Evolutionary conservation across 2,888 invertebrate genomes (phyloP), one percentile per base, ranked within the genome.

Genomic region (Drosophila mimetica): DNA sequence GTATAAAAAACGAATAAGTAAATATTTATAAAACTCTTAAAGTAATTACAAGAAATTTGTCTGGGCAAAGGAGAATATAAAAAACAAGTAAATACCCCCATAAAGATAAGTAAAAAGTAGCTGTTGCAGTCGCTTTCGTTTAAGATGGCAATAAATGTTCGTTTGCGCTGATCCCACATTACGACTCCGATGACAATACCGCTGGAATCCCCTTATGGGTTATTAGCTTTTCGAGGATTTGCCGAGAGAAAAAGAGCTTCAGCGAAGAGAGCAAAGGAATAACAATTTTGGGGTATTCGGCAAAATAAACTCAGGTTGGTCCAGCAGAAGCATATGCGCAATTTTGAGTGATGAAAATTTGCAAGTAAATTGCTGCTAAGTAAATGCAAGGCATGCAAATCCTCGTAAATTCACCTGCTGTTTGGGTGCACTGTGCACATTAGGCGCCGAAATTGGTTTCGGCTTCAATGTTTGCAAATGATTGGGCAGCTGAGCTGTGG

Each of bases 401-500:
- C 78, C 20, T 32, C 30, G 53, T 13, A 28, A 42, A 32, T 32
- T 53, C 25, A 90, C 90, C 89, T 77, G 89, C 89, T 80, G 82
- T 54, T 77, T 86, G 71, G 88, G 89, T 11, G 90, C 92, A 71
- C 89, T 92, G 16, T 74, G 89, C 14, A 90, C 91, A 71, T 90
- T 92, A n/a, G 75, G 48, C 18, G 63, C 72, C 50, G 71, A 73
- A 70, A 94, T 89, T 50, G 90, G 91, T 86, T 93, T 95, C 0
- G 95, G 94, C 77, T 94, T 92, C 52, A 96, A 90, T 71, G 93
- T 93, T 89, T 95, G 95, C 89, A 95, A 90, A 90, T 96, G 96
- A 91, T 95, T 96, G 0, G 96, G 96, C 4, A 95, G 70, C 2
- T 90, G 90, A 18, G 71, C 22, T 32, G 81, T 53, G 5, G 28